phyloP scores from a whole-genome alignment of 2,113 vertebrate genomes.

The Himantopus leucocephalus region DNA sequence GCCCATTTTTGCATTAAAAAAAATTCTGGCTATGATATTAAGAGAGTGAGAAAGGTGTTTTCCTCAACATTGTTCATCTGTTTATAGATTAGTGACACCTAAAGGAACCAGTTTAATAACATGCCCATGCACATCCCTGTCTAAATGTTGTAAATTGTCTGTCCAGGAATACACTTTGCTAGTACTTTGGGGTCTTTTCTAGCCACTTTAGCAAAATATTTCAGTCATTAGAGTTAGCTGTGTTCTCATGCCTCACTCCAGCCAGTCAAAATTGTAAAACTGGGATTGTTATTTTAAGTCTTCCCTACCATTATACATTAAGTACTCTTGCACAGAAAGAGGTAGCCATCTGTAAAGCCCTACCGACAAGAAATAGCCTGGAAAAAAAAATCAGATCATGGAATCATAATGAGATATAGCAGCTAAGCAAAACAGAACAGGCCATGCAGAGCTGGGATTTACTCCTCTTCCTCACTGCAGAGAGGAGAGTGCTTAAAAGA shows the following conservation, averaged over 20 bases:
- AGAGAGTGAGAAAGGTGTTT: neutral
- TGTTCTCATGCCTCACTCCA: neutral
- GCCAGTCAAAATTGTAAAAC: neutral
- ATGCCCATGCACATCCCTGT: neutral
- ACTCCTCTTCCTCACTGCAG: neutral
- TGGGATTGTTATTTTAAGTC: neutral
- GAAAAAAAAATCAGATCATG: neutral
- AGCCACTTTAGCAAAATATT: neutral
- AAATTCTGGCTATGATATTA: neutral
- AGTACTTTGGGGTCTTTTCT: neutral
- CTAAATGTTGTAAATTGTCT: neutral
- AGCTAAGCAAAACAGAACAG: neutral
- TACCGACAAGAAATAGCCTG: neutral
- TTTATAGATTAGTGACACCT: neutral
- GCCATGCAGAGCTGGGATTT: neutral
- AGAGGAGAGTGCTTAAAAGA: neutral
- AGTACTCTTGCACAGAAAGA: neutral
- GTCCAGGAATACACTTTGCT: neutral
- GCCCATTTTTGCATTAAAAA: neutral
- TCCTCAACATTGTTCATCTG: neutral
- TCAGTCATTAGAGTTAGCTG: neutral
- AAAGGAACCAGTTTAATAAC: neutral
- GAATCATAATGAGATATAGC: neutral
- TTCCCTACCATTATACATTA: neutral
- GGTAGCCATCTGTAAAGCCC: neutral